These are phyloP conservation scores for Papilio polyxenes DNA, from an alignment of 1,140 invertebrate species.

Conservation along the genomic window DNA sequence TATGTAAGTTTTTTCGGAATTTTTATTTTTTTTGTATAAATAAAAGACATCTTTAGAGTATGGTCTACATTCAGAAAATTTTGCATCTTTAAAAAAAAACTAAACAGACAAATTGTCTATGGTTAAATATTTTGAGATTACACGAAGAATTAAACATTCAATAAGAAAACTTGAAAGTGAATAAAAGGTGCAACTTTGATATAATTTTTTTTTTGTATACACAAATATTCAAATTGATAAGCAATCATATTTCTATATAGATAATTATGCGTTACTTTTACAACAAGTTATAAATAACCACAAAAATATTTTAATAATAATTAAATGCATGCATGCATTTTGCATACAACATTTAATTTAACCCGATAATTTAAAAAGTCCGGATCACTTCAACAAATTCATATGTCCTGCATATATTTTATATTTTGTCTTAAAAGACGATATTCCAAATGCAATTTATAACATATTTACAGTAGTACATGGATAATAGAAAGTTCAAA, in stretches of 20 bases:
- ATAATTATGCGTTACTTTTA: constrained; percentile 42
- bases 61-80: constrained; percentile 20
- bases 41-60: not conserved
- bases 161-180: constrained; percentile 10
- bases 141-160: constrained; percentile 15
- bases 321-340: constrained; percentile 32
- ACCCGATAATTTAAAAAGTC: not conserved
- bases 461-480: not conserved
- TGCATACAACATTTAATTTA: constrained; percentile 29
- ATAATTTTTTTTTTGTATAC: constrained; percentile 10
- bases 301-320: constrained; percentile 50
- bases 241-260: constrained; percentile 35
- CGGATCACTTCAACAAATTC: not conserved
- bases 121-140: constrained; percentile 15
- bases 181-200: constrained; percentile 1
- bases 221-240: constrained; percentile 32
- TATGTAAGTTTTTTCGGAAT: no score
- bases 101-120: constrained; percentile 11
- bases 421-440: not conserved
- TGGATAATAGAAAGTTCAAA: no score
- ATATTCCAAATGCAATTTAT: not conserved
- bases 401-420: constrained; percentile 16
- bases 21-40: no score
- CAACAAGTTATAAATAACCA: constrained; percentile 59
- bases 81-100: constrained; percentile 4